Percentiles rank a stretch among this genome's conserved stretches.
Evolutionary conservation across 2,113 vertebrate genomes (phyloP).

Genomic region (Ariopsis seemanni): DNA sequence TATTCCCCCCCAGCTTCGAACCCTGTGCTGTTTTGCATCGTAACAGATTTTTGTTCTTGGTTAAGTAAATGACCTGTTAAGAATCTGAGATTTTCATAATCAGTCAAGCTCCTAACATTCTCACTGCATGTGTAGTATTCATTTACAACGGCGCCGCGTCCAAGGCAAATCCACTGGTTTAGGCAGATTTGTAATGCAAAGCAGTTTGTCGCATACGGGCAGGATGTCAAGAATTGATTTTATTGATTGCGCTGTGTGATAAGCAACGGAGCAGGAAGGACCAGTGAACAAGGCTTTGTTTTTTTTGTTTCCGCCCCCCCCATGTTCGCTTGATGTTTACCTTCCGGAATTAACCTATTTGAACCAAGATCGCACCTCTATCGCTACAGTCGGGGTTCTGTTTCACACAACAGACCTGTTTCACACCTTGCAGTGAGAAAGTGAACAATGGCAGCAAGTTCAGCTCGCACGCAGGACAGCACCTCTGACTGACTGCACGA

Average conservation of each 20-base stretch:
- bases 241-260: conserved; percentile 50
- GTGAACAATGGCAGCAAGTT: background rate
- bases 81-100: background rate
- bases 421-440: background rate
- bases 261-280: conserved; percentile 24
- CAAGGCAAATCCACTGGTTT: conserved; percentile 52
- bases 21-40: background rate
- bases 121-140: background rate
- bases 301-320: conserved; percentile 11
- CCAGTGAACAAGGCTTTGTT: conserved; percentile 21
- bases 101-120: background rate
- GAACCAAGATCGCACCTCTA: background rate
- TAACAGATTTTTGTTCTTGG: background rate
- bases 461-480: background rate
- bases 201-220: conserved; percentile 37
- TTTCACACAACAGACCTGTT: background rate
- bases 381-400: background rate
- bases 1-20: background rate
- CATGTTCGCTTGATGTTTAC: conserved; percentile 48
- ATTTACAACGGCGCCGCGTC: conserved; percentile 18
- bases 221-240: conserved; percentile 53
- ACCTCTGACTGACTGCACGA: background rate
- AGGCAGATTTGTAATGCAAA: conserved; percentile 65
- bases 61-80: background rate
- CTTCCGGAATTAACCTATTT: conserved; percentile 50